Evolutionary conservation across 2,113 vertebrate species (phyloP).

Genomic region (Passer montanus): DNA sequence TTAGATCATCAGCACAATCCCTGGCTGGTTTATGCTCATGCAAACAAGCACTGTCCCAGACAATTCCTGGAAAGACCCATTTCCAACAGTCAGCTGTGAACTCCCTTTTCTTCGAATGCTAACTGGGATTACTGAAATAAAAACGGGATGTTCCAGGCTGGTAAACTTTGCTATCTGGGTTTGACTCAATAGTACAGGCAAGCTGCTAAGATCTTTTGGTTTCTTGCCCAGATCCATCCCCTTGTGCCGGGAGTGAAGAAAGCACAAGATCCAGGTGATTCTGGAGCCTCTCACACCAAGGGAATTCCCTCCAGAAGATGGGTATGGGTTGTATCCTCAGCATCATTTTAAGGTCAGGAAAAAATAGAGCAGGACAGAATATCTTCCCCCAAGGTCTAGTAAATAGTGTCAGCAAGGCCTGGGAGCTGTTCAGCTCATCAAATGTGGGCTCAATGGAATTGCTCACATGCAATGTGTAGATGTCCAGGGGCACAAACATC

Average conservation of each 20-base stretch:
- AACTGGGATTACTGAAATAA: neutral
- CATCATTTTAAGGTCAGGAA: neutral
- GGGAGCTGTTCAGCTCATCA: neutral
- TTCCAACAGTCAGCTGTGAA: neutral
- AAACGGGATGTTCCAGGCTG: neutral
- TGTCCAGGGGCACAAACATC: neutral
- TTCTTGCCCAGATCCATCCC: neutral
- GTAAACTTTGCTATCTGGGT: neutral
- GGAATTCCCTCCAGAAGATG: neutral
- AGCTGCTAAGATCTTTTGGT: neutral
- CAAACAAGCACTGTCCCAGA: neutral
- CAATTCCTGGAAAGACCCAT: slow-evolving; percentile 3
- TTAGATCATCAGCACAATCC: neutral
- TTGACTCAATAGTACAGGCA: neutral
- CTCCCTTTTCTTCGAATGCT: neutral
- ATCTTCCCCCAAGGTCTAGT: neutral
- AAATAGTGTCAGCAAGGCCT: neutral
- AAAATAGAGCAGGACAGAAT: neutral
- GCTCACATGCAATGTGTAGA: neutral
- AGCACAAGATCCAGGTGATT: neutral
- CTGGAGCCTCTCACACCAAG: neutral
- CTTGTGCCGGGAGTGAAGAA: neutral
- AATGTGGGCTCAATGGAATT: neutral
- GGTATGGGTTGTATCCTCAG: accelerated
- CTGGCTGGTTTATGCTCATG: neutral